phyloP scores from a whole-genome alignment of 1,140 invertebrate species.

The Monomorium pharaonis region DNA sequence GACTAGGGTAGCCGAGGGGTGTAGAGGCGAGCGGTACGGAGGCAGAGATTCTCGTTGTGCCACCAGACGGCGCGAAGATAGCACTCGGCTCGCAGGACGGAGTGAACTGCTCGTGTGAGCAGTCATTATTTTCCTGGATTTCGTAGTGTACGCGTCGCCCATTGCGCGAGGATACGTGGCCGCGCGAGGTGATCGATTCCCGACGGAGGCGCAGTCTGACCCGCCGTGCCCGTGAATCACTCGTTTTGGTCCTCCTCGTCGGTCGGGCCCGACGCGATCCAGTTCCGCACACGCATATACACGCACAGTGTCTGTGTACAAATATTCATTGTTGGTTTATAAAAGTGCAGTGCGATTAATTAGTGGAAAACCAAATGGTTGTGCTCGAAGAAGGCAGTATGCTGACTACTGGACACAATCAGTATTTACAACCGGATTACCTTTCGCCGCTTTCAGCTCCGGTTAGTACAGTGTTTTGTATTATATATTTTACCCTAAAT shows the following conservation, averaged over 20 bases:
- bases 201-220: slow-evolving; percentile 33
- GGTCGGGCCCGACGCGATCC: not conserved
- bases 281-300: not conserved
- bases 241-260: not conserved
- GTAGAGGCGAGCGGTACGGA: not conserved
- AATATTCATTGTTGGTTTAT: slow-evolving; percentile 50
- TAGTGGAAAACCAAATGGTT: slow-evolving; percentile 90
- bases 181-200: slow-evolving; percentile 57
- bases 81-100: slow-evolving; percentile 60
- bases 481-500: not conserved
- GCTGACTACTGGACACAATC: slow-evolving; percentile 95
- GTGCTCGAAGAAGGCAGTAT: slow-evolving; percentile 96
- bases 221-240: slow-evolving; percentile 4
- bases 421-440: slow-evolving; percentile 97
- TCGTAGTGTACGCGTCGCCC: slow-evolving; percentile 67
- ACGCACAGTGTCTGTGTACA: slow-evolving; percentile 33
- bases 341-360: slow-evolving; percentile 72
- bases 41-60: not conserved
- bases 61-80: slow-evolving; percentile 74
- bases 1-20: not conserved
- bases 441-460: slow-evolving; percentile 95
- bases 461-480: slow-evolving; percentile 88
- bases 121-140: slow-evolving; percentile 81
- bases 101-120: slow-evolving; percentile 47
- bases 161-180: slow-evolving; percentile 38